Evolutionary conservation across 2,797 vertebrate species (phyloP).

Genomic region (Ambastaia sidthimunki): DNA sequence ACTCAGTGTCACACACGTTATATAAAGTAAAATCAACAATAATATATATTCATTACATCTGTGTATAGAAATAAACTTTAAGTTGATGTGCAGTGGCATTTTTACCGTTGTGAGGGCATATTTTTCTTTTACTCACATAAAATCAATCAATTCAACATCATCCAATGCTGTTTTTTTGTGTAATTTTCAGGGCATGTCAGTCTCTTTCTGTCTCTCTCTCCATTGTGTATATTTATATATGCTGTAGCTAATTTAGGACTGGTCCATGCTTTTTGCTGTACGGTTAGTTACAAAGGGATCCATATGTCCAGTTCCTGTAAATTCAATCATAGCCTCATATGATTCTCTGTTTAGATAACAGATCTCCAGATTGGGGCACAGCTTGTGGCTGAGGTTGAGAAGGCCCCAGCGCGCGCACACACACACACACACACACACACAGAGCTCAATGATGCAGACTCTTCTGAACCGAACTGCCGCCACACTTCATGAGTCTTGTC

Average conservation of each 20-base stretch:
- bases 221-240: no score
- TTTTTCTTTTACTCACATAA: no score
- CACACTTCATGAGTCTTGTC: slow-evolving; percentile 43
- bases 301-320: slow-evolving; percentile 61
- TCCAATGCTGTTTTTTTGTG: no score
- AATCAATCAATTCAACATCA: no score
- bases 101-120: no score
- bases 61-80: no score
- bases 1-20: no score
- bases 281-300: slow-evolving; percentile 52
- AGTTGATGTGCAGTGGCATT: no score
- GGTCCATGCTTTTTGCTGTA: slow-evolving; percentile 51
- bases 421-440: slow-evolving; percentile 51
- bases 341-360: slow-evolving; percentile 57
- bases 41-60: no score
- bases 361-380: slow-evolving; percentile 78
- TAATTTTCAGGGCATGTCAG: no score
- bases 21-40: no score
- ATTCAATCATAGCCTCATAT: slow-evolving; percentile 57
- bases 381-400: slow-evolving; percentile 79
- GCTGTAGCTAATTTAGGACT: background rate
- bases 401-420: slow-evolving; percentile 50
- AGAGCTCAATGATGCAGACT: slow-evolving; percentile 40
- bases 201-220: no score
- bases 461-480: slow-evolving; percentile 20